Conservation (phyloP, 2,113 vertebrate genomes). For the Motacilla alba region DNA sequence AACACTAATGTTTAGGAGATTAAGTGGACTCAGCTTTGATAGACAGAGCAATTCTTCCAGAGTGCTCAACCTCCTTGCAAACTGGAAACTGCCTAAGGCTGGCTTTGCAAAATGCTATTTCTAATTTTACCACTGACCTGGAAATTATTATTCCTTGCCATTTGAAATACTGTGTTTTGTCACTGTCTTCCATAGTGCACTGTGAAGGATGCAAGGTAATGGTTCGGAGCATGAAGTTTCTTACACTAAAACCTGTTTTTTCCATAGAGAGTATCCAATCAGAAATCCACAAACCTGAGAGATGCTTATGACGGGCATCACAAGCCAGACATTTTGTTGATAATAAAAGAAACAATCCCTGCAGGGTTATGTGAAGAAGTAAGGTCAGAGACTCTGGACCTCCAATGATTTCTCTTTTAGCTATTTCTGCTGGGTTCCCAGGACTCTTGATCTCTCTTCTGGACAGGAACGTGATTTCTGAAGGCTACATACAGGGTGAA, state of each 20-base stretch:
- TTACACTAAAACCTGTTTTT: not conserved
- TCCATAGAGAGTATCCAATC: not conserved
- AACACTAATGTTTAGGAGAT: conserved; percentile 65
- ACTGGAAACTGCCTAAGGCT: conserved; percentile 25
- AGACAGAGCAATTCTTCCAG: conserved; percentile 53
- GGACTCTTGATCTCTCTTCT: not conserved
- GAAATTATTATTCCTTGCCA: not conserved
- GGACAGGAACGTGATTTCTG: not conserved
- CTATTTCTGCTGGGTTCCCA: not conserved
- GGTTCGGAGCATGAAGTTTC: not conserved
- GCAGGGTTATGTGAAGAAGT: not conserved
- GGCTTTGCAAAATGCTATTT: conserved; percentile 42
- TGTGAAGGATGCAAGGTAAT: not conserved
- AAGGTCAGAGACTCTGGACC: not conserved
- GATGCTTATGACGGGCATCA: not conserved
- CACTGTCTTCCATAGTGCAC: not conserved
- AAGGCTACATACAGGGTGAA: not conserved
- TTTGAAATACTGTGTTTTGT: not conserved
- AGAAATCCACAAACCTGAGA: not conserved
- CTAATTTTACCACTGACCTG: conserved; percentile 20
- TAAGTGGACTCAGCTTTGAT: conserved; percentile 55
- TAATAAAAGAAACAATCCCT: not conserved
- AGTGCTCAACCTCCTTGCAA: conserved; percentile 33
- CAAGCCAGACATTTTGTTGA: not conserved
- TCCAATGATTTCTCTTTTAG: not conserved